Percentiles rank a stretch among this genome's conserved stretches.
Conservation (phyloP, 1,140 invertebrate species). For the Heliconius melpomene region DNA sequence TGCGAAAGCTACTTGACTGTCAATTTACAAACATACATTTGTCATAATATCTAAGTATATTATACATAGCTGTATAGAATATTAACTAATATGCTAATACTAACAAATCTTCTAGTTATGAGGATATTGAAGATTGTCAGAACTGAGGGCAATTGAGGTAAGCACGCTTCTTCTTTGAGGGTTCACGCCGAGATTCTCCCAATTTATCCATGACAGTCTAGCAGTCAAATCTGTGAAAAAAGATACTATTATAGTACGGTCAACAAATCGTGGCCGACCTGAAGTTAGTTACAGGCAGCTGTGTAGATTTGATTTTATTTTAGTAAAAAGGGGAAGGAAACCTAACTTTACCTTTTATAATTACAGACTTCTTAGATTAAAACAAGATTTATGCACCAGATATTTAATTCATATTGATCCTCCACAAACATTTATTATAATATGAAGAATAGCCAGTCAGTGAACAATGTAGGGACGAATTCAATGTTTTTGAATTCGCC, state of each 20-base stretch:
- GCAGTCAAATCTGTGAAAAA: slow-evolving; percentile 95
- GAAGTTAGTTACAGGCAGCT: no score
- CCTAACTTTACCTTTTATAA: no score
- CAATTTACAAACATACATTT: neutral
- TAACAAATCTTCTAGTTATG: slow-evolving; percentile 52
- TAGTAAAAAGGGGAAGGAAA: no score
- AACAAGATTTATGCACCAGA: no score
- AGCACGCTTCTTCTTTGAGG: slow-evolving; percentile 91
- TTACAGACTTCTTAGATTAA: no score
- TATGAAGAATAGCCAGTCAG: no score
- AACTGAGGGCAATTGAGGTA: slow-evolving; percentile 89
- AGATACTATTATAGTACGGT: slow-evolving; percentile 24
- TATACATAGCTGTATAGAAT: neutral
- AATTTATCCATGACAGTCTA: slow-evolving; percentile 98
- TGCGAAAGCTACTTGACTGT: neutral
- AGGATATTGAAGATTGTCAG: slow-evolving; percentile 86
- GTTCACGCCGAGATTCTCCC: slow-evolving; percentile 98
- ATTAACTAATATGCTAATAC: neutral
- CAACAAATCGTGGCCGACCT: no score
- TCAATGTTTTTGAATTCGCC: no score
- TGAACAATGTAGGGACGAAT: no score
- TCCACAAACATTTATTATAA: no score
- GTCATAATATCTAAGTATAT: neutral
- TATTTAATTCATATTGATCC: no score
- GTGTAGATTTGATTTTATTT: no score